These are phyloP conservation scores for Sceloporus tristichus DNA, from an alignment of 2,113 vertebrate species.

Conservation along the genomic window DNA sequence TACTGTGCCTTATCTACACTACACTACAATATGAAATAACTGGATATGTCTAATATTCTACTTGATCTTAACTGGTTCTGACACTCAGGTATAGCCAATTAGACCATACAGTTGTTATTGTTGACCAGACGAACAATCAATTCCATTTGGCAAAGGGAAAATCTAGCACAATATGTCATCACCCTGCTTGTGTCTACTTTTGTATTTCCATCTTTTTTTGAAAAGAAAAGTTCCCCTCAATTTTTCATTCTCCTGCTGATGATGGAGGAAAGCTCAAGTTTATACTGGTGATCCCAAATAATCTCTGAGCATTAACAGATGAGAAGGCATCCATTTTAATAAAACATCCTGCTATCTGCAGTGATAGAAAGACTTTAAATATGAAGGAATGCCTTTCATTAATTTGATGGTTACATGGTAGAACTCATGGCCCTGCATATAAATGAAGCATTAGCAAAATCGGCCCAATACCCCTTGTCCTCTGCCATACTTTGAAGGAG, in stretches of 20 bases:
- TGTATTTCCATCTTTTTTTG: neutral
- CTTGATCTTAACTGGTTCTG: too few relatives aligned
- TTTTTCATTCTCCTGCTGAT: neutral
- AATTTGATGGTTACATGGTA: constrained; percentile 24
- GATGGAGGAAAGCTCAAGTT: constrained; percentile 3
- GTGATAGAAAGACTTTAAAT: constrained; percentile 15
- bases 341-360: constrained; percentile 11
- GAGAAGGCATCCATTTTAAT: constrained; percentile 17
- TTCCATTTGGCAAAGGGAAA: constrained; percentile 21
- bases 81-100: neutral
- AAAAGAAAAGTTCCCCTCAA: too few relatives aligned
- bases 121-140: neutral
- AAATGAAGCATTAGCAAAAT: neutral
- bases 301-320: constrained; percentile 25
- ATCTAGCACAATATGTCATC: neutral
- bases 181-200: neutral
- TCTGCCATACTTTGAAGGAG: neutral
- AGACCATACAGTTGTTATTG: neutral
- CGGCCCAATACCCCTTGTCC: constrained; percentile 22
- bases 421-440: neutral
- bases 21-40: too few relatives aligned
- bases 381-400: constrained; percentile 6
- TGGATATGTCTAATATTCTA: too few relatives aligned
- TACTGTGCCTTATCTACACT: neutral
- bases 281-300: constrained; percentile 13